phyloP scores from a whole-genome alignment of 2,113 vertebrate genomes.

The Mormyrus iriodes region DNA sequence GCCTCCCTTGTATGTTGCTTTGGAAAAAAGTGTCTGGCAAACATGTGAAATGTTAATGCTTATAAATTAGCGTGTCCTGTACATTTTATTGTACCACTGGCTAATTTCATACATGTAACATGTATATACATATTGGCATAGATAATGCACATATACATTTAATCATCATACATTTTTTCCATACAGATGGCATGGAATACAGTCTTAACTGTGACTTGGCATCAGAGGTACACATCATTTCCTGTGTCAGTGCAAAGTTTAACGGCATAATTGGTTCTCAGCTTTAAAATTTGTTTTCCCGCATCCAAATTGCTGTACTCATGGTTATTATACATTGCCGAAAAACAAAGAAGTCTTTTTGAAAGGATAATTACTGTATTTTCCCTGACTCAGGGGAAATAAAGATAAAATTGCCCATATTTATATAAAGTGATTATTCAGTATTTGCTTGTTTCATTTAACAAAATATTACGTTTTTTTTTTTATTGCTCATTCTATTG shows the following conservation, averaged over 20 bases:
- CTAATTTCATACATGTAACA: too few species aligned
- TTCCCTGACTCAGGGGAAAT: background rate
- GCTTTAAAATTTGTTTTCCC: background rate
- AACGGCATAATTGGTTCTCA: background rate
- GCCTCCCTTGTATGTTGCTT: too few species aligned
- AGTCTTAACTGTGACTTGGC: background rate
- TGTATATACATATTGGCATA: too few species aligned
- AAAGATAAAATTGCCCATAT: background rate
- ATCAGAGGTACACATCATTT: background rate
- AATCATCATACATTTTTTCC: too few species aligned
- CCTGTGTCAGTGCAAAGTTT: background rate
- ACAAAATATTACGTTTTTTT: background rate
- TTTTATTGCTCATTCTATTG: background rate
- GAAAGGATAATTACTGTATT: slow-evolving; percentile 7
- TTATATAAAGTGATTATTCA: background rate
- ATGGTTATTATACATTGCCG: background rate
- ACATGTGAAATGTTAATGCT: too few species aligned
- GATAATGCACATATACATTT: too few species aligned
- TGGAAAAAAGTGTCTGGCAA: too few species aligned
- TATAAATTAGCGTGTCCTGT: too few species aligned
- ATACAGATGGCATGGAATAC: too few species aligned
- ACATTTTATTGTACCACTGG: too few species aligned
- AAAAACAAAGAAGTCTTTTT: slow-evolving; percentile 8
- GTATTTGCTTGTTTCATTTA: background rate
- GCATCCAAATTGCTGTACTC: background rate